Conservation (phyloP, 1,140 invertebrate species). For the Drosophila sucinea region DNA sequence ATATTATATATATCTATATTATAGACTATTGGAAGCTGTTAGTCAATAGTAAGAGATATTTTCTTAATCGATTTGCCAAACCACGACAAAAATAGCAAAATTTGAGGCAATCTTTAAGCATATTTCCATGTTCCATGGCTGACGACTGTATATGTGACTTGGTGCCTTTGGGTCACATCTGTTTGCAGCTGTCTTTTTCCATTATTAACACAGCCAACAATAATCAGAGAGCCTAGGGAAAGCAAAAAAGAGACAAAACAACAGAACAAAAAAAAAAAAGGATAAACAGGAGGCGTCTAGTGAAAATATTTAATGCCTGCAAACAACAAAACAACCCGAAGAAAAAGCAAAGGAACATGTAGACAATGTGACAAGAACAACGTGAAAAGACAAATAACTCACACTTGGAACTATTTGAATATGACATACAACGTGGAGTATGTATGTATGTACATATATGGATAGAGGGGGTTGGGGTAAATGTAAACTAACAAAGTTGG, state of each 20-base stretch:
- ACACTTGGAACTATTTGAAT: conserved; percentile 76
- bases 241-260: conserved; percentile 20
- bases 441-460: too few species aligned
- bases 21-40: too few species aligned
- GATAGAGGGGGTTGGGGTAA: neutral
- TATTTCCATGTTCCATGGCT: neutral
- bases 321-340: conserved; percentile 60
- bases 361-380: conserved; percentile 41
- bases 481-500: conserved; percentile 11
- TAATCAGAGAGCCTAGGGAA: conserved; percentile 71
- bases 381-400: conserved; percentile 70
- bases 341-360: conserved; percentile 41
- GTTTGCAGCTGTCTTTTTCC: conserved; percentile 70
- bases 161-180: conserved; percentile 57
- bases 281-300: conserved; percentile 70
- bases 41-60: too few species aligned
- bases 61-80: neutral
- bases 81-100: conserved; percentile 5
- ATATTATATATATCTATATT: too few species aligned
- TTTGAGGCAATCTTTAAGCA: conserved; percentile 1
- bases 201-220: conserved; percentile 78
- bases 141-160: conserved; percentile 6
- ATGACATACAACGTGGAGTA: conserved; percentile 66
- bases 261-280: conserved; percentile 48
- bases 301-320: conserved; percentile 79